These are phyloP conservation scores for Pandion haliaetus DNA, from an alignment of 2,113 vertebrate species.

Conservation along the genomic window DNA sequence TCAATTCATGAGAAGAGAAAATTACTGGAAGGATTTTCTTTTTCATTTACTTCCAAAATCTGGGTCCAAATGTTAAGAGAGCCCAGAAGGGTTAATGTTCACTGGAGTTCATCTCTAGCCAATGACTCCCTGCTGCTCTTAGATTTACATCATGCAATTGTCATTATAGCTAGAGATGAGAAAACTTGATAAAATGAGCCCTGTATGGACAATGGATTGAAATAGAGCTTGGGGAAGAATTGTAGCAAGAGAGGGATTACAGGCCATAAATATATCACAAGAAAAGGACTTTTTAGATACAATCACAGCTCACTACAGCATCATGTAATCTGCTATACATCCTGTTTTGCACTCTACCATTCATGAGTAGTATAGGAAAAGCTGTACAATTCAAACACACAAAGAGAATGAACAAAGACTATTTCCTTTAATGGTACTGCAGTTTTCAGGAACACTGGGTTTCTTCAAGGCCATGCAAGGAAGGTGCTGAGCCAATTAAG, in stretches of 20 bases:
- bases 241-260: not conserved
- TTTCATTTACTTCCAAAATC: not conserved
- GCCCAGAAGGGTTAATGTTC: slow-evolving; percentile 32
- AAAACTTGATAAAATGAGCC: slow-evolving; percentile 27
- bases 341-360: not conserved
- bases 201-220: not conserved
- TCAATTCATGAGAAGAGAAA: not conserved
- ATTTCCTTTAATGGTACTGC: not conserved
- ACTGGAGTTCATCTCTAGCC: not conserved
- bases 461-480: slow-evolving; percentile 29
- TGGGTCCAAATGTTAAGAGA: not conserved
- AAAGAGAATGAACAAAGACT: not conserved
- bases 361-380: not conserved
- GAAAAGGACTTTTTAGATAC: not conserved
- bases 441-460: slow-evolving; percentile 8
- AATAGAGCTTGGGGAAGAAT: not conserved
- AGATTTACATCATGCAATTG: slow-evolving; percentile 16
- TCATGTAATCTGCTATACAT: not conserved
- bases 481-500: slow-evolving; percentile 56
- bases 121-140: not conserved
- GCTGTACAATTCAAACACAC: not conserved
- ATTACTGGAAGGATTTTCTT: not conserved
- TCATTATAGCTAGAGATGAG: slow-evolving; percentile 2
- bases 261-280: slow-evolving; percentile 18
- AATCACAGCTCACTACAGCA: not conserved